phyloP scores from a whole-genome alignment of 2,888 invertebrate genomes.

The Archips xylosteana region DNA sequence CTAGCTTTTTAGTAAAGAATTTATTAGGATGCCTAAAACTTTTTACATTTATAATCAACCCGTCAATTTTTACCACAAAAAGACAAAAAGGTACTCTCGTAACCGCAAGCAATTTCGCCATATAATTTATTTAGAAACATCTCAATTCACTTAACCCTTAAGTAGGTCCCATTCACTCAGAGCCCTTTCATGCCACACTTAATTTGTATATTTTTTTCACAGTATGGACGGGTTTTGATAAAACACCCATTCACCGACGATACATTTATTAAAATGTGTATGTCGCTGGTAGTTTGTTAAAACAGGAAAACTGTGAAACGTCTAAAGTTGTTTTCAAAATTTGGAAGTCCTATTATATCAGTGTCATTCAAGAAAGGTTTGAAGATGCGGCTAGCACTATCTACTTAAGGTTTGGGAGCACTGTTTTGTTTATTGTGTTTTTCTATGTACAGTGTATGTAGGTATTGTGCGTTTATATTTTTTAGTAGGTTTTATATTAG shows the following conservation, averaged over 20 bases:
- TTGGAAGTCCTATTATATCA: not conserved
- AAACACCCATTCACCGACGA: slow-evolving; percentile 79
- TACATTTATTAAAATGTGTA: slow-evolving; percentile 84
- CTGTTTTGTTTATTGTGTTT: no score
- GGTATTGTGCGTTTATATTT: no score
- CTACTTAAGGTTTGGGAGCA: no score
- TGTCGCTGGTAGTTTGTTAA: slow-evolving; percentile 34
- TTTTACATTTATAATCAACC: not conserved
- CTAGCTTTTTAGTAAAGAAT: not conserved
- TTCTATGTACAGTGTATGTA: no score
- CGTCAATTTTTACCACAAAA: slow-evolving; percentile 34
- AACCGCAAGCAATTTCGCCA: slow-evolving; percentile 47
- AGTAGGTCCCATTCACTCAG: slow-evolving; percentile 65
- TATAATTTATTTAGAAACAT: slow-evolving; percentile 54
- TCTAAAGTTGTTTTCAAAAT: slow-evolving; percentile 46
- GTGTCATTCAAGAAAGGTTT: no score
- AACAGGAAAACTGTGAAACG: not conserved
- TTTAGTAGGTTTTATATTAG: no score
- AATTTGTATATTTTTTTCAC: slow-evolving; percentile 70
- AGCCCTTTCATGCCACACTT: slow-evolving; percentile 77
- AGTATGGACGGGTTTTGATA: slow-evolving; percentile 65
- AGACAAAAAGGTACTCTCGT: slow-evolving; percentile 43
- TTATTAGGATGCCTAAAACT: not conserved
- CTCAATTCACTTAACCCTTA: slow-evolving; percentile 73
- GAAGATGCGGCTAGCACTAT: no score